These are phyloP conservation scores for Ylistrum balloti DNA, from an alignment of 1,140 invertebrate genomes.

Conservation along the genomic window DNA sequence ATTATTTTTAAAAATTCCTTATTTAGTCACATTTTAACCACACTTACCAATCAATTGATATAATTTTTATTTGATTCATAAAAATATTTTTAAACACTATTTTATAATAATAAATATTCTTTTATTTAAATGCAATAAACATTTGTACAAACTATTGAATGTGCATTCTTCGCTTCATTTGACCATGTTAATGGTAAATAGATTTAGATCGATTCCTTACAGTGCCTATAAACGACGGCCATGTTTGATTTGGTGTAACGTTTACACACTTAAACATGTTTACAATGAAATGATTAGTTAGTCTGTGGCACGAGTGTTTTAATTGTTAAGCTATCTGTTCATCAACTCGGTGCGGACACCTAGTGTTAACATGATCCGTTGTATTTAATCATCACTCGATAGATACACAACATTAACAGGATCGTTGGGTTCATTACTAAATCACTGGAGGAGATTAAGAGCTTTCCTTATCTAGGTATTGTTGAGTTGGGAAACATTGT, in stretches of 20 bases:
- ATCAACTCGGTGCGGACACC: background rate
- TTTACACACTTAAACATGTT: slow-evolving; percentile 28
- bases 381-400: background rate
- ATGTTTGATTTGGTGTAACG: slow-evolving; percentile 32
- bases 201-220: background rate
- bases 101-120: no score
- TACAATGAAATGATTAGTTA: slow-evolving; percentile 29
- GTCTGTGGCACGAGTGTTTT: slow-evolving; percentile 2
- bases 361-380: slow-evolving; percentile 10
- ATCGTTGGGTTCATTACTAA: background rate
- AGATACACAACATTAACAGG: background rate
- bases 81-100: background rate
- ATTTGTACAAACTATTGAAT: background rate
- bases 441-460: background rate
- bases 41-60: no score
- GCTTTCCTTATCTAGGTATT: background rate
- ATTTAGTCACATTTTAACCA: no score
- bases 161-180: background rate
- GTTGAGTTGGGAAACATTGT: background rate
- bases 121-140: no score
- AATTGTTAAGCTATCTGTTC: slow-evolving; percentile 33
- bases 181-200: background rate
- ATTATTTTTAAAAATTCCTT: background rate
- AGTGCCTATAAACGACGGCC: background rate
- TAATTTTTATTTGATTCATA: background rate